Evolutionary conservation across 2,113 vertebrate genomes (phyloP), one percentile per base, ranked within the genome.

Genomic region (Corythornis cristatus): DNA sequence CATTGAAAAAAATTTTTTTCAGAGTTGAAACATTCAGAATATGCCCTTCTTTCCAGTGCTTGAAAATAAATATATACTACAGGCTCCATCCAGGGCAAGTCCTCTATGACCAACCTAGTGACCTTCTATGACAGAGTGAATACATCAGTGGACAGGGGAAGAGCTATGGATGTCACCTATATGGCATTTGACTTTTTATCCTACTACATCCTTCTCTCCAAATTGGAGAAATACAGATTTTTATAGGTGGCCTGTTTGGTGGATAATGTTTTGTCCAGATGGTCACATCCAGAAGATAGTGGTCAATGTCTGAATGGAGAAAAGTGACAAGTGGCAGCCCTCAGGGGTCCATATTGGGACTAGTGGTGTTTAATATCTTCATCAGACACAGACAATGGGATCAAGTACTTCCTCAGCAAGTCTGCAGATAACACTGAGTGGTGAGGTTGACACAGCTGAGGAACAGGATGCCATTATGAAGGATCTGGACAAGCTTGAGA

Each of bases 261-360:
- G 9, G 45, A 26, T 57, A 22, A 56, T 4, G 3, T 65, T 61
- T n/a, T 65, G 35, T 10, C 2, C 74, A 35, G 6, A 53, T 61
- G 23, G 7, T 45, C 1, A 0, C 33, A 56, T 22, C 28, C 8
- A 3, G 28, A 28, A 4, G 5, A 12, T 31, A 54, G 6, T 31
- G 22, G 12, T 48, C 19, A 84, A 29, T 17, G 11, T 4, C 3
- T 5, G 25, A 33, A 56, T 56, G 54, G 29, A 31, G 29, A 29
- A 31, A 18, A 56, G 29, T 56, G 54, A n/a, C 29, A 29, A 48
- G 6, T 29, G 46, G 6, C 65, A 35, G 17, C 21, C 28, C 11
- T 26, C 7, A n/a, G 17, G 20, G 6, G 5, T 15, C 29, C 1
- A 0, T 11, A 14, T 1, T 50, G 13, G 7, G 14, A 43, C 22